A percentile compares a stretch with the other conserved stretches of the same genome.
Evolutionary conservation across 1,140 invertebrate species (phyloP).

Genomic region (Drosophila baimaii): DNA sequence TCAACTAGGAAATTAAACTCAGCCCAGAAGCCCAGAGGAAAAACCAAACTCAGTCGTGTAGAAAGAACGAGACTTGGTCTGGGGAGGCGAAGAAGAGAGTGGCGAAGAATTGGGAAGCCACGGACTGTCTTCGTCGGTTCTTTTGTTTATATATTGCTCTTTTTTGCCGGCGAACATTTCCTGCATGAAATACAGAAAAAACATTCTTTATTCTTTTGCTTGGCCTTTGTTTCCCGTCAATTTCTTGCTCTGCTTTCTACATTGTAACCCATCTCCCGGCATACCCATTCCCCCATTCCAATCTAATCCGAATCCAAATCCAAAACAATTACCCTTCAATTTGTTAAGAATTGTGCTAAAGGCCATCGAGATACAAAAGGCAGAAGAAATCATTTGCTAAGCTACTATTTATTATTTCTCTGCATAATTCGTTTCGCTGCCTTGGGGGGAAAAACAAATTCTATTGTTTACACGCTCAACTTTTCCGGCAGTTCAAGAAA

Average conservation of each 20-base stretch:
- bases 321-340: slow-evolving; percentile 74
- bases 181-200: slow-evolving; percentile 60
- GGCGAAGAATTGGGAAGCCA: background rate
- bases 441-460: slow-evolving; percentile 26
- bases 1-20: slow-evolving; percentile 72
- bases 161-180: slow-evolving; percentile 54
- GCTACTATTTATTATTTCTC: slow-evolving; percentile 28
- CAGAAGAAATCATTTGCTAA: slow-evolving; percentile 39
- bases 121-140: slow-evolving; percentile 38
- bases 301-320: slow-evolving; percentile 31
- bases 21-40: slow-evolving; percentile 47
- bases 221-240: slow-evolving; percentile 9
- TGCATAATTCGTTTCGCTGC: slow-evolving; percentile 25
- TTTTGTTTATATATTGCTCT: slow-evolving; percentile 61
- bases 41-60: slow-evolving; percentile 71
- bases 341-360: slow-evolving; percentile 62
- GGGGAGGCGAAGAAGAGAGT: background rate
- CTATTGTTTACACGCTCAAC: slow-evolving; percentile 40
- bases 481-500: slow-evolving; percentile 36
- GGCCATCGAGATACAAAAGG: slow-evolving; percentile 29
- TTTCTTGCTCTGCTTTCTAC: slow-evolving; percentile 39
- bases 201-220: slow-evolving; percentile 38
- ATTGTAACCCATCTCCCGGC: slow-evolving; percentile 6
- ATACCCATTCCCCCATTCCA: too few relatives aligned
- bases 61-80: slow-evolving; percentile 54